phyloP scores from a whole-genome alignment of 2,113 vertebrate species.

The Aplodontia rufa region DNA sequence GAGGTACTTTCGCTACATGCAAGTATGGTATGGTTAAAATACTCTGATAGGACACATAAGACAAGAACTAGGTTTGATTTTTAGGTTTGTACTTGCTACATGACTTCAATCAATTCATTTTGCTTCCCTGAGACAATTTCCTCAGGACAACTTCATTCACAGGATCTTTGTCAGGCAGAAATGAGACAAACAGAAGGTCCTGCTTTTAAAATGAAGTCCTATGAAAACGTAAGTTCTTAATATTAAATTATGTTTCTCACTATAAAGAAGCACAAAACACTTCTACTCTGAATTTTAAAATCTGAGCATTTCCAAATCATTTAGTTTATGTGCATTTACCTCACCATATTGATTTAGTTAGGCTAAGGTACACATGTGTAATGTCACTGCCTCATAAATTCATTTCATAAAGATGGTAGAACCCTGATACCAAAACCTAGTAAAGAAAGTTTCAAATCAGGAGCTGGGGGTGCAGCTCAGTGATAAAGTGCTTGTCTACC shows the following conservation, averaged over 20 bases:
- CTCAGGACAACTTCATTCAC: neutral
- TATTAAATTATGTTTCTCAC: neutral
- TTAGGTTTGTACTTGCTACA: neutral
- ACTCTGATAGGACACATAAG: neutral
- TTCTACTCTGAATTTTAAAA: constrained; percentile 32
- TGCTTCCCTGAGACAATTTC: neutral
- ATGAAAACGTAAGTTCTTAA: neutral
- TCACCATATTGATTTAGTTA: neutral
- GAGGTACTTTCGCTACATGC: neutral
- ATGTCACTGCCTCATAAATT: neutral
- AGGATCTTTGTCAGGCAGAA: neutral
- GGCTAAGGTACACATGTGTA: too few species aligned
- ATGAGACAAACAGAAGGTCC: neutral
- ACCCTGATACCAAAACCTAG: neutral
- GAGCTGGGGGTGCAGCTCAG: neutral
- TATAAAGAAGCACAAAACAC: neutral
- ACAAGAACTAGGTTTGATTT: neutral
- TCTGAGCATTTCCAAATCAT: neutral
- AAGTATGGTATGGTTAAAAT: neutral
- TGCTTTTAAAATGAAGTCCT: constrained; percentile 34
- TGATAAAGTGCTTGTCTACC: neutral
- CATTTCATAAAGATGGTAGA: neutral
- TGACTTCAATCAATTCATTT: neutral
- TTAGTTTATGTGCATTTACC: neutral
- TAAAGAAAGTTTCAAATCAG: neutral